A percentile compares a stretch with the other conserved stretches of the same genome.
phyloP scores from a whole-genome alignment of 37 sponge, comb jelly and placozoan genomes.

The Dysidea cf. avara region DNA sequence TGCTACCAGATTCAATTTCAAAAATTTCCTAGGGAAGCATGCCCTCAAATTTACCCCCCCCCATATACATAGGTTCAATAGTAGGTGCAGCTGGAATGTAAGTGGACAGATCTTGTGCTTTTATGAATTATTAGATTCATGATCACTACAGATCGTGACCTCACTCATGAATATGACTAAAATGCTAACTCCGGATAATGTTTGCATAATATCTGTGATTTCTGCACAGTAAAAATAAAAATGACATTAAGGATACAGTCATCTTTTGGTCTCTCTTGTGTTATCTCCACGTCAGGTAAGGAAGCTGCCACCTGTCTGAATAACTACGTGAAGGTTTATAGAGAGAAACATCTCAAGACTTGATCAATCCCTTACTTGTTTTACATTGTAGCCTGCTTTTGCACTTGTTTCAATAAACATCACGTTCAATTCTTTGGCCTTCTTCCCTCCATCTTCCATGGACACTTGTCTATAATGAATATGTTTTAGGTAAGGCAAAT shows the following conservation, averaged over 20 bases:
- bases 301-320: constrained; percentile 97
- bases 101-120: no score
- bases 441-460: constrained; percentile 97
- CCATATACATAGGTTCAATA: no score
- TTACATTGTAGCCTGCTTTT: constrained; percentile 99
- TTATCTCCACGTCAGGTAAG: constrained; percentile 92
- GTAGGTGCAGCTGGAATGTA: no score
- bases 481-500: neutral
- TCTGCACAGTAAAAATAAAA: no score
- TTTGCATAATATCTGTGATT: no score
- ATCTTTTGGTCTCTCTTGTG: constrained; percentile 66
- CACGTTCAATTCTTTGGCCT: constrained; percentile 93
- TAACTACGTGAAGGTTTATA: constrained; percentile 38
- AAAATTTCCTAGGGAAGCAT: no score
- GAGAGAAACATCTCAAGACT: neutral
- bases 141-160: no score
- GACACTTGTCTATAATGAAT: constrained; percentile 81
- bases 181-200: no score
- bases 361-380: constrained; percentile 62
- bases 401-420: constrained; percentile 99
- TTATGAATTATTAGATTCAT: no score
- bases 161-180: no score
- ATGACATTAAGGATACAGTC: constrained; percentile 60
- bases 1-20: no score
- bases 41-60: no score